Percentiles rank a stretch among this genome's conserved stretches.
Conservation (phyloP, 2,888 invertebrate genomes). For the Drosophila pullipes region DNA sequence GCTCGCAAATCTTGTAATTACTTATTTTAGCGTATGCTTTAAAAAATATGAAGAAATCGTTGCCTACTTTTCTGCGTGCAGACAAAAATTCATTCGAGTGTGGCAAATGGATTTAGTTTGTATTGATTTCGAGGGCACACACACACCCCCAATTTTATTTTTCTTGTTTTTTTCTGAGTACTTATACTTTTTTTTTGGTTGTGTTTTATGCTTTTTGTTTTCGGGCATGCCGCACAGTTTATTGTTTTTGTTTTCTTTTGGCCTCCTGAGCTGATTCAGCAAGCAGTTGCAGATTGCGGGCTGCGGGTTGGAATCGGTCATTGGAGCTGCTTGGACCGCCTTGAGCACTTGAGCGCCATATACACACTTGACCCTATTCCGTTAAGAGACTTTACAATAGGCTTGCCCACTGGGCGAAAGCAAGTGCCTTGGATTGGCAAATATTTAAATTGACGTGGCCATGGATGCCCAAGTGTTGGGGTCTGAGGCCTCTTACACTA, state of each 20-base stretch:
- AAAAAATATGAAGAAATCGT: slow-evolving; percentile 17
- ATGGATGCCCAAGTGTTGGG: slow-evolving; percentile 7
- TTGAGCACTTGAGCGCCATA: slow-evolving; percentile 69
- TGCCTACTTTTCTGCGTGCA: slow-evolving; percentile 62
- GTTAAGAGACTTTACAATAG: slow-evolving; percentile 63
- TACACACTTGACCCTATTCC: slow-evolving; percentile 76
- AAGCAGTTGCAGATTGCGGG: slow-evolving; percentile 14
- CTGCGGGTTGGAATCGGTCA: slow-evolving; percentile 1
- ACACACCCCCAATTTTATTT: slow-evolving; percentile 2
- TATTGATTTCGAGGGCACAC: slow-evolving; percentile 63
- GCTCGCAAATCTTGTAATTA: slow-evolving; percentile 23
- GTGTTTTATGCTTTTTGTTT: slow-evolving; percentile 31
- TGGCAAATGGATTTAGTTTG: slow-evolving; percentile 52
- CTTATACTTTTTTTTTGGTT: background rate
- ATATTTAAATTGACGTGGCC: slow-evolving; percentile 58
- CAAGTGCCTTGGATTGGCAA: slow-evolving; percentile 35
- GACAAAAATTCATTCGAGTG: slow-evolving; percentile 48
- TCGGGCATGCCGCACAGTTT: slow-evolving; percentile 61
- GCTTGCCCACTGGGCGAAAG: slow-evolving; percentile 29
- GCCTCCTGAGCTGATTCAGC: slow-evolving; percentile 34
- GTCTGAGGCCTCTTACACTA: slow-evolving; percentile 9
- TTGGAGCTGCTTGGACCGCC: slow-evolving; percentile 49
- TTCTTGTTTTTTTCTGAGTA: slow-evolving; percentile 12
- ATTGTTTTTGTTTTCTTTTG: slow-evolving; percentile 80
- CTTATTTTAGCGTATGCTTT: slow-evolving; percentile 18